These are phyloP conservation scores for Callopanchax toddi DNA, from an alignment of 2,113 vertebrate species.

Conservation along the genomic window DNA sequence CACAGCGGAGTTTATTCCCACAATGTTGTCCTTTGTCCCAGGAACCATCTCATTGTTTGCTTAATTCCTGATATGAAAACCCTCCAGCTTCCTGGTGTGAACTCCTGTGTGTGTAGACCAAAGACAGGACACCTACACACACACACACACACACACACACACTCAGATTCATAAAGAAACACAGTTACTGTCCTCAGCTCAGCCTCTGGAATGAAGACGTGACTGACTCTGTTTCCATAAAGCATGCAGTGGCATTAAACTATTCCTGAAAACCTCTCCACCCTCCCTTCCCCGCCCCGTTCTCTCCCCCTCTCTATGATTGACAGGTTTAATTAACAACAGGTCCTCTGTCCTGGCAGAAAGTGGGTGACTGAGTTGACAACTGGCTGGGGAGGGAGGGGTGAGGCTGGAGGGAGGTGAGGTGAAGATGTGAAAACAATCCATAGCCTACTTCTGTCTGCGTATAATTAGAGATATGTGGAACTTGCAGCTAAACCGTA, in stretches of 20 bases:
- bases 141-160: slow-evolving; percentile 9
- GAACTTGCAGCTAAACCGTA: slow-evolving; percentile 8
- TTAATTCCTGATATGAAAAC: slow-evolving; percentile 9
- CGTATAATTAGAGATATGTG: slow-evolving; percentile 63
- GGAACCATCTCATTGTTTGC: too few relatives aligned
- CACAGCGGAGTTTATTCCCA: slow-evolving; percentile 11
- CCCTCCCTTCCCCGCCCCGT: neutral
- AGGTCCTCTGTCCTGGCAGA: slow-evolving; percentile 43
- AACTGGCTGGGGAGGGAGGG: neutral
- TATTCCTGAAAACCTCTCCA: slow-evolving; percentile 6
- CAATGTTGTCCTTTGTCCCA: too few relatives aligned
- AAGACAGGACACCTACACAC: slow-evolving; percentile 11
- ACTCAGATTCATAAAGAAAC: slow-evolving; percentile 23
- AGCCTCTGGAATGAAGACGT: slow-evolving; percentile 41
- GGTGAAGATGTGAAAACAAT: slow-evolving; percentile 55
- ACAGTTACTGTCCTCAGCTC: slow-evolving; percentile 30
- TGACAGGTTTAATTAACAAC: slow-evolving; percentile 73
- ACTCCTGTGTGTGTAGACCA: slow-evolving; percentile 20
- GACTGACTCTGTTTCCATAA: slow-evolving; percentile 37
- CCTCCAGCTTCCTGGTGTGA: slow-evolving; percentile 44
- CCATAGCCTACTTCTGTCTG: slow-evolving; percentile 68
- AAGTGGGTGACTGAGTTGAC: slow-evolving; percentile 55
- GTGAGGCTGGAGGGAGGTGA: neutral
- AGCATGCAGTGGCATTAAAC: slow-evolving; percentile 26
- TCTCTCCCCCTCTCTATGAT: slow-evolving; percentile 36